Evolutionary conservation across 2,113 vertebrate species (phyloP).

Genomic region (Varanus salvator): DNA sequence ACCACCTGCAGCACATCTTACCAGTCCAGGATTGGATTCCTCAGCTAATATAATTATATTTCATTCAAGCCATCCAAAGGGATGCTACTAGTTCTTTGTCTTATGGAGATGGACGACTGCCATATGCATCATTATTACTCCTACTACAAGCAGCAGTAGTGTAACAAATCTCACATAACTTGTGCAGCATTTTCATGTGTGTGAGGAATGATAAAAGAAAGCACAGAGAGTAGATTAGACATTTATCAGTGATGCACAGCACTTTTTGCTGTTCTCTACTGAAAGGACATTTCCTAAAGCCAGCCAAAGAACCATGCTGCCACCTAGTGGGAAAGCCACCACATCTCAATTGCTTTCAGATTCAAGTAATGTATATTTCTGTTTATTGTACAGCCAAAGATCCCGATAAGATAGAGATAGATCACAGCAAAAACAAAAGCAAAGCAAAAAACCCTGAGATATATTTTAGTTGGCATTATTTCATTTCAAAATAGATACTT

Average conservation of each 20-base stretch:
- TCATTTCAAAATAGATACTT: not conserved
- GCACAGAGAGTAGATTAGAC: not conserved
- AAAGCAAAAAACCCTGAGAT: not conserved
- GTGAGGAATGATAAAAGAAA: not conserved
- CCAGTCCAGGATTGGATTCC: not conserved
- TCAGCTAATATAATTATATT: not conserved
- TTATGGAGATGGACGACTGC: not conserved
- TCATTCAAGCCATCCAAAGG: not conserved
- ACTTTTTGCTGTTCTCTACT: conserved; percentile 8
- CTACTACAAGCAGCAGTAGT: not conserved
- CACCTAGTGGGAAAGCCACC: conserved; percentile 68
- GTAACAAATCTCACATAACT: conserved; percentile 28
- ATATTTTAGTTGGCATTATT: not conserved
- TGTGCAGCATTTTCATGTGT: not conserved
- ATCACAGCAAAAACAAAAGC: not conserved
- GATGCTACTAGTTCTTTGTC: not conserved
- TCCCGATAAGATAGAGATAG: not conserved
- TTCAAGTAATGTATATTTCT: not conserved
- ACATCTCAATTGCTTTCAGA: not conserved
- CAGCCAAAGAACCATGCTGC: conserved; percentile 74
- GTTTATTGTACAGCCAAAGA: not conserved
- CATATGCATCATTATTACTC: conserved; percentile 1
- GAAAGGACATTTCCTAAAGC: not conserved
- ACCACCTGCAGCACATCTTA: not conserved
- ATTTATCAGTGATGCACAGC: conserved; percentile 1